phyloP scores from a whole-genome alignment of 2,797 vertebrate genomes.

The Neoniphon sammara region DNA sequence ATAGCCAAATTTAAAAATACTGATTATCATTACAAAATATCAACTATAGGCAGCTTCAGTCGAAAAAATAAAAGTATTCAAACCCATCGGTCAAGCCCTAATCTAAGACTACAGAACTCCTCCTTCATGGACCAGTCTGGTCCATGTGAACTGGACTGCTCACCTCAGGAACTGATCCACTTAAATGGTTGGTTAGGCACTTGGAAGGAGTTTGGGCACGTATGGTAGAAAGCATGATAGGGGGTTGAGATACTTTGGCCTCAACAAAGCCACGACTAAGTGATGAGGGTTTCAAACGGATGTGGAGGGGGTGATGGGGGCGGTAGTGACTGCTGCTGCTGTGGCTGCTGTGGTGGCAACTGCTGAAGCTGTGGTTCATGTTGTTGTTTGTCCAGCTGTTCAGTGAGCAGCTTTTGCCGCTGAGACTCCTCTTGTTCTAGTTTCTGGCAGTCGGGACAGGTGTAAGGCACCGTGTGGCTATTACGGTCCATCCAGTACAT shows the following conservation, averaged over 20 bases:
- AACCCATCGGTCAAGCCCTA: too few species aligned
- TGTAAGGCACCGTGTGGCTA: slow-evolving; percentile 68
- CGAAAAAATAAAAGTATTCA: too few species aligned
- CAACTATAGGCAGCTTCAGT: too few species aligned
- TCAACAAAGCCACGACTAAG: slow-evolving; percentile 52
- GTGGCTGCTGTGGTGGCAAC: slow-evolving; percentile 1
- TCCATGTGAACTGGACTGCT: slow-evolving; percentile 41
- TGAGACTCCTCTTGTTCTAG: slow-evolving; percentile 54
- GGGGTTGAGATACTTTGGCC: background rate
- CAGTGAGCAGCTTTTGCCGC: slow-evolving; percentile 10
- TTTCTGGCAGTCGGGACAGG: slow-evolving; percentile 79
- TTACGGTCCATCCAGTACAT: slow-evolving; percentile 74
- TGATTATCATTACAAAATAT: too few species aligned
- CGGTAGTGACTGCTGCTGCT: slow-evolving; percentile 10
- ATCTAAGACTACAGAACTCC: too few species aligned
- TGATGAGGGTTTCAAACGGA: slow-evolving; percentile 77
- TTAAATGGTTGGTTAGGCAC: slow-evolving; percentile 55
- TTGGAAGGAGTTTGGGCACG: slow-evolving; percentile 48
- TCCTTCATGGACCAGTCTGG: background rate
- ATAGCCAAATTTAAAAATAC: too few species aligned
- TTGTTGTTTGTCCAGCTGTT: slow-evolving; percentile 10
- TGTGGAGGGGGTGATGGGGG: slow-evolving; percentile 16
- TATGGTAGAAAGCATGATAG: slow-evolving; percentile 14
- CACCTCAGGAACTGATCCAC: slow-evolving; percentile 71
- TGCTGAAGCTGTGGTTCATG: slow-evolving; percentile 35